Conservation (phyloP, 2,797 vertebrate species). For the Coccyzus lansbergi region DNA sequence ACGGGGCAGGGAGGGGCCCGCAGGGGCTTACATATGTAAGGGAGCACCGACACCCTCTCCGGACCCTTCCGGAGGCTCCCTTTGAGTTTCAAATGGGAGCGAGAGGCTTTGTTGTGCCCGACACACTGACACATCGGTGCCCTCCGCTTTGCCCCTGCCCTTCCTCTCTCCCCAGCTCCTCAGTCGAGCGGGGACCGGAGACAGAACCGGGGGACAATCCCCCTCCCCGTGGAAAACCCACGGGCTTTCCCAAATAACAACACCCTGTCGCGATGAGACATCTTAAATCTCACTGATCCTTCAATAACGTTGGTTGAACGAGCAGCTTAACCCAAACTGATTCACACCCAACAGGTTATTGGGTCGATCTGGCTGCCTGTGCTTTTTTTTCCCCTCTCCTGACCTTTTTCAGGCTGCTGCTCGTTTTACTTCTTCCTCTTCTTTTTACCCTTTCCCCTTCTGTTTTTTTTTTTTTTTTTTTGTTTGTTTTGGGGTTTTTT, state of each 20-base stretch:
- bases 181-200: no score
- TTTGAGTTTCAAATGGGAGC: slow-evolving; percentile 58
- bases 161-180: not conserved
- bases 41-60: not conserved
- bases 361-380: not conserved
- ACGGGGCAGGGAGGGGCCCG: not conserved
- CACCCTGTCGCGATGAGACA: not conserved
- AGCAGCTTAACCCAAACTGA: not conserved
- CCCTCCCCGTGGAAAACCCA: not conserved
- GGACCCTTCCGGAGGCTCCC: slow-evolving; percentile 14
- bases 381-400: not conserved
- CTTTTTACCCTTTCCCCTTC: no score
- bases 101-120: slow-evolving; percentile 51
- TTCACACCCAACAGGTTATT: not conserved
- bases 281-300: not conserved
- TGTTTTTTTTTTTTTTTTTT: not conserved
- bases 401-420: not conserved
- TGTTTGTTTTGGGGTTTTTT: no score
- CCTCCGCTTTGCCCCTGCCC: not conserved
- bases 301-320: not conserved
- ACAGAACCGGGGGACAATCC: no score
- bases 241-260: not conserved
- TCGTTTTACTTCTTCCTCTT: not conserved
- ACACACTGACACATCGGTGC: not conserved
- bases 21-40: slow-evolving; percentile 38